phyloP scores from a whole-genome alignment of 2,797 vertebrate genomes.

The Sebastes jordani region DNA sequence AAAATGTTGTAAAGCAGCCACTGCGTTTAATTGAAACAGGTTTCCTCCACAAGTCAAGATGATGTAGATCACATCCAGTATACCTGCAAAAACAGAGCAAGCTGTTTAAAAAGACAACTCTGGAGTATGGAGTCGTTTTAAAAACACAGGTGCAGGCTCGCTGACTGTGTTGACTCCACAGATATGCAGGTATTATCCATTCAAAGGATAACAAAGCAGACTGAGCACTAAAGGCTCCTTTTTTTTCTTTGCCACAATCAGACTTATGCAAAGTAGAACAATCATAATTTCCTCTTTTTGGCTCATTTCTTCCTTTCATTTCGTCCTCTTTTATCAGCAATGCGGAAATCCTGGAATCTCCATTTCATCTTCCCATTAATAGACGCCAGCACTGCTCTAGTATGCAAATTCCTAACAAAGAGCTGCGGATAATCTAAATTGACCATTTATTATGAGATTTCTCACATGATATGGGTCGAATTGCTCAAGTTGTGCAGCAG shows the following conservation, averaged over 20 bases:
- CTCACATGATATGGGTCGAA: neutral
- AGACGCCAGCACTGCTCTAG: slow-evolving; percentile 17
- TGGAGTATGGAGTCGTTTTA: neutral
- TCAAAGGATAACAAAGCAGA: slow-evolving; percentile 19
- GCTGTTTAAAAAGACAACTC: neutral
- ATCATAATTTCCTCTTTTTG: slow-evolving; percentile 17
- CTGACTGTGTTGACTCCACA: slow-evolving; percentile 3
- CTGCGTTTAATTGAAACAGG: slow-evolving; percentile 22
- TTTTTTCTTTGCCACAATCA: neutral
- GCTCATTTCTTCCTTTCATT: slow-evolving; percentile 29
- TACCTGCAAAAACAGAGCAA: neutral
- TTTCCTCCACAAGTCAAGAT: neutral
- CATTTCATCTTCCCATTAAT: slow-evolving; percentile 47
- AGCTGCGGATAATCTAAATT: slow-evolving; percentile 53
- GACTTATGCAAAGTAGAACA: slow-evolving; percentile 26
- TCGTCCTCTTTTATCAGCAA: slow-evolving; percentile 40
- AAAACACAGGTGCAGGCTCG: neutral
- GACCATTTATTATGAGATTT: slow-evolving; percentile 50
- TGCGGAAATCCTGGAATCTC: slow-evolving; percentile 35
- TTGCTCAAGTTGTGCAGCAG: neutral
- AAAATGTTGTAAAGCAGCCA: slow-evolving; percentile 1
- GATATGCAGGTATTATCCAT: slow-evolving; percentile 1
- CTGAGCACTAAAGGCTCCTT: neutral
- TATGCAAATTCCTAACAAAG: slow-evolving; percentile 49
- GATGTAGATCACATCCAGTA: neutral